phyloP scores from a whole-genome alignment of 2,888 invertebrate genomes.

The Maniola hyperantus region DNA sequence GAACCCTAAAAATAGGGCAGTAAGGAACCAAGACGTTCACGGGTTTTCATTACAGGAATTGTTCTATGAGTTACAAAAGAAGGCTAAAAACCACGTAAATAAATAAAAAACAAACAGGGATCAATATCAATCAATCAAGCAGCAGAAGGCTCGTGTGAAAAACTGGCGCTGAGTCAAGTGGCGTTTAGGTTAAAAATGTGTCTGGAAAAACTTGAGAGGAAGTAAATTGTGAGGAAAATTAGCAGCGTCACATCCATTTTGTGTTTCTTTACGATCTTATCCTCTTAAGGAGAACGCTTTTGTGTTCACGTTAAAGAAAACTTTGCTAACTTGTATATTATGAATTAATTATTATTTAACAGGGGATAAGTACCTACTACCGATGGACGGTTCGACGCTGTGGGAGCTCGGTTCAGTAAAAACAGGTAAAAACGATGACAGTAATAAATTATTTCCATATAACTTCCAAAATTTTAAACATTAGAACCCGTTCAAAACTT shows the following conservation, averaged over 20 bases:
- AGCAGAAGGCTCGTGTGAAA: not conserved
- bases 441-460: no score
- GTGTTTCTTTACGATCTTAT: slow-evolving; percentile 18
- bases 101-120: not conserved
- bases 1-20: no score
- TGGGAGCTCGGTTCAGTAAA: no score
- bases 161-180: slow-evolving; percentile 18
- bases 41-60: no score
- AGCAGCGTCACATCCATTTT: slow-evolving; percentile 20
- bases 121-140: slow-evolving; percentile 20
- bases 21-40: no score
- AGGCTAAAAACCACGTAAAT: no score
- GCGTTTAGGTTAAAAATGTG: slow-evolving; percentile 23
- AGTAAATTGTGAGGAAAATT: slow-evolving; percentile 25
- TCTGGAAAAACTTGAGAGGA: slow-evolving; percentile 18
- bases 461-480: no score
- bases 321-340: not conserved
- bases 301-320: not conserved
- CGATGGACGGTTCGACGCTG: not conserved
- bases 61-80: no score
- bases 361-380: not conserved
- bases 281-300: not conserved
- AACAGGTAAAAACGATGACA: no score
- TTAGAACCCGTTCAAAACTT: no score
- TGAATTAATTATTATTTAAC: not conserved